phyloP scores from a whole-genome alignment of 2,888 invertebrate genomes.

The Pecten maximus region DNA sequence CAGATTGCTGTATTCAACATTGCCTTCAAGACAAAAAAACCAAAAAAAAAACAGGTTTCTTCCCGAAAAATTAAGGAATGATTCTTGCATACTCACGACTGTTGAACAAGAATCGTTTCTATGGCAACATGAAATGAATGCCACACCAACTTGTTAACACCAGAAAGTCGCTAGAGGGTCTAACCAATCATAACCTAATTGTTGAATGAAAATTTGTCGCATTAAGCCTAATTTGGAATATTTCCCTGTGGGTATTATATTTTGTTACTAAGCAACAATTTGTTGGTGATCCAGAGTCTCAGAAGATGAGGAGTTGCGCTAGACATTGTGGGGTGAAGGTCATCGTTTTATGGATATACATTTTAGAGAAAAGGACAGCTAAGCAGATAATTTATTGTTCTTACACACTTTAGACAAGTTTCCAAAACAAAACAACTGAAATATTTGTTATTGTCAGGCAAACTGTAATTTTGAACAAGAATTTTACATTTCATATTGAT shows the following conservation, averaged over 20 bases:
- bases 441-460: neutral
- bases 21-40: neutral
- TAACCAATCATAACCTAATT: conserved; percentile 26
- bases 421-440: neutral
- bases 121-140: conserved; percentile 11
- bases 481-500: neutral
- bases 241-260: conserved; percentile 28
- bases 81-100: neutral
- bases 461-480: neutral
- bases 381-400: neutral
- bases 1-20: neutral
- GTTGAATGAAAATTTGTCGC: conserved; percentile 29
- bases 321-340: neutral
- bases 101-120: neutral
- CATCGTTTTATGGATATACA: neutral
- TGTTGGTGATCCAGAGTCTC: neutral
- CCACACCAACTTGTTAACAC: conserved; percentile 34
- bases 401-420: neutral
- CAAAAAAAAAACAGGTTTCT: neutral
- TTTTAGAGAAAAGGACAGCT: neutral
- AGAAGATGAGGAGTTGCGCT: neutral
- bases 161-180: neutral
- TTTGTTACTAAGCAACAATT: conserved; percentile 8
- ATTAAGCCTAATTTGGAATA: conserved; percentile 25
- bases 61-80: neutral